Evolutionary conservation across 2,888 invertebrate species (phyloP), one percentile per base, ranked within the genome.

Genomic region (Hydrotaea cyrtoneurina): DNA sequence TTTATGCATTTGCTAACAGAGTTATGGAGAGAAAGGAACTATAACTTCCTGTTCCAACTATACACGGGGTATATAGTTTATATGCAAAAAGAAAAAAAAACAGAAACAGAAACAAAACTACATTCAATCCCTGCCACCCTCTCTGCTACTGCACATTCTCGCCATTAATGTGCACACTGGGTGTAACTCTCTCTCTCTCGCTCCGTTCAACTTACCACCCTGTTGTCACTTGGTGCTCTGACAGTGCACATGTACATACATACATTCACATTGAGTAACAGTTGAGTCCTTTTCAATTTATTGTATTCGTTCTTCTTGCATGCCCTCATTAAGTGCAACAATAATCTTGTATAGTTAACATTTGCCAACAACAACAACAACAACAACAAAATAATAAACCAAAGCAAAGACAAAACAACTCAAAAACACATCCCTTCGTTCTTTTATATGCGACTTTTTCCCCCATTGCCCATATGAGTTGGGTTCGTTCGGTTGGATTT

Each of bases 21-120:
- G 79, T 82, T 78, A 73, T 59, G 39, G 36, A 36, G 17, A 73
- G 78, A 55, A 80, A 81, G 74, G 77, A 85, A 57, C 62, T 77
- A 39, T 74, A 82, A 85, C 82, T 85, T 85, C 85, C 85, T 79
- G 82, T 85, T 85, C 79, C n/a, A 62, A 62, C 26, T 23, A 36
- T 31, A 31, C 21, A 23, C 23, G 23, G 26, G 13, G 19, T 19
- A 21, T 43, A 19, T 31, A n/a, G 11, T 17, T 13, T 43, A 15
- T 43, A 43, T 43, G 59, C 15, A 26, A 59, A 15, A n/a, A n/a
- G n/a, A n/a, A n/a, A n/a, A n/a, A n/a, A n/a, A n/a, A n/a, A n/a
- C n/a, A n/a, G n/a, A n/a, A 21, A 57, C 57, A 57, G 21, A 57
- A 15, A 59, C 59, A 59, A 59, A 31, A 31, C 11, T 2, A 31